Base-by-base conservation (phyloP, 2,113 vertebrate species). In the Porphyrio hochstetteri region DNA sequence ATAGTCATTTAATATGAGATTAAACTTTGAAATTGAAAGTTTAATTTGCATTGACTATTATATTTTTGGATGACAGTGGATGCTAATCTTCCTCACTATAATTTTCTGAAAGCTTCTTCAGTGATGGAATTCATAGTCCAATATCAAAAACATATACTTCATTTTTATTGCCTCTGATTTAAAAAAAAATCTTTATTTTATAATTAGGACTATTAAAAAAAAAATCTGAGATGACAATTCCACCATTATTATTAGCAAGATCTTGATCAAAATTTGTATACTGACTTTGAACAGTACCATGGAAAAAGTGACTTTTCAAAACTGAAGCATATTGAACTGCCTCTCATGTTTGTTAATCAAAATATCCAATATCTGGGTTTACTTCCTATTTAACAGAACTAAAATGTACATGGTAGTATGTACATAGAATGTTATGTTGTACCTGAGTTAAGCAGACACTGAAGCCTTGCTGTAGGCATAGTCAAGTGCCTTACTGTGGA, bases 401-500 rank as follows among this genome's bases (percentile, higher is more conserved):
- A 72, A 55, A 10, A 38, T 8, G 3, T 24, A 24, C 3, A 2
- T 52, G 1, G 2, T 27, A n/a, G 1, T 19, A 57, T 14, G 13
- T n/a, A 33, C 16, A 23, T 21, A 15, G 23, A 40, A 12, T 35
- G 7, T 48, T 68, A 75, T 84, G 33, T 42, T 8, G 7, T 12
- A 23, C 13, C 14, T 44, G 27, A 48, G 24, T 50, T 3, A 70
- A 68, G 27, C 18, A 80, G 55, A 40, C 5, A 9, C 35, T 65
- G 53, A 95, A 79, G 53, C 23, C 15, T 69, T 86, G n/a, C 16
- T 77, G 21, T 36, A 50, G 24, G 13, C 13, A 14, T 55, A 14
- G 15, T 11, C 27, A 33, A 16, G 31, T 67, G 4, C 38, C 36
- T 71, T 81, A 31, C 10, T 28, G 3, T 8, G 10, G 13, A 44